Evolutionary conservation across 2,888 invertebrate species (phyloP), one percentile per base, ranked within the genome.

Genomic region (Callyntrura sp.): DNA sequence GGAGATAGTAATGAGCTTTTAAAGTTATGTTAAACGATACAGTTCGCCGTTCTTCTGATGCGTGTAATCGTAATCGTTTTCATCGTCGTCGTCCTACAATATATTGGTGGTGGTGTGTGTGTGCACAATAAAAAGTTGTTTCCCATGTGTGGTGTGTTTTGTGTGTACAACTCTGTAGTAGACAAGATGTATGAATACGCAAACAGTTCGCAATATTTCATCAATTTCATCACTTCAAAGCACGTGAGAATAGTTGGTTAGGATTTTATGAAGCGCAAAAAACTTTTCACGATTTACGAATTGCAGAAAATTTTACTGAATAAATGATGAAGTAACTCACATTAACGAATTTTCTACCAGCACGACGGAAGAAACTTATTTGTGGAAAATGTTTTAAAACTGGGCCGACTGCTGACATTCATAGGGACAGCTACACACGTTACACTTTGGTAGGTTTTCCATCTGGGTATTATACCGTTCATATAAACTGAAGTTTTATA

Each of bases 11-110:
- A 60, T 60, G 57, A 60, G 57, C 57, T 60, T 20, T 60, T 60
- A 60, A 60, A 51, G 57, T 60, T 60, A 14, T 60, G 57, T 9
- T 60, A 60, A 60, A 60, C 57, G 57, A 60, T 20, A 60, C 20
- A 17, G 57, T 60, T 60, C 57, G 1, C 57, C 9, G 14, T 60
- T 60, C 57, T 60, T 60, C 57, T n/a, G n/a, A 60, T 17, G 57
- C 57, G 57, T 60, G 57, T 60, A 60, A n/a, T n/a, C n/a, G n/a
- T n/a, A n/a, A 60, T 60, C 57, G n/a, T 60, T 60, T 60, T 60
- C 57, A 60, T 60, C 51, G 51, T 51, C 51, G 51, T n/a, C n/a
- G n/a, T 9, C 12, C n/a, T n/a, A n/a, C n/a, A n/a, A n/a, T n/a
- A n/a, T n/a, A n/a, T n/a, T n/a, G n/a, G n/a, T n/a, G n/a, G n/a